Percentiles rank a stretch among this genome's conserved stretches.
Conservation (phyloP, 2,113 vertebrate species). For the Glaucomys volans region DNA sequence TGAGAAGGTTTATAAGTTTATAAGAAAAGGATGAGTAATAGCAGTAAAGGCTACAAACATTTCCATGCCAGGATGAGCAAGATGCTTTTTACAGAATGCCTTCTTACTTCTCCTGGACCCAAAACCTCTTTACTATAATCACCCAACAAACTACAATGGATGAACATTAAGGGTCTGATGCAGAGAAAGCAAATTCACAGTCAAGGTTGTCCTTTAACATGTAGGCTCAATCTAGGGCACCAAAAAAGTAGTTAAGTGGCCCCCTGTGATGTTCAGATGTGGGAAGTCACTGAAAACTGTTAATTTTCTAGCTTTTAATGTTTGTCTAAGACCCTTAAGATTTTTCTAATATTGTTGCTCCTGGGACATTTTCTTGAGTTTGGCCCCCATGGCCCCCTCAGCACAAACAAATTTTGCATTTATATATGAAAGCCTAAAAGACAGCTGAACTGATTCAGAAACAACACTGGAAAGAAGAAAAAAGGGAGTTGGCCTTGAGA, state of each 20-base stretch:
- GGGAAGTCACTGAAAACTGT: conserved; percentile 34
- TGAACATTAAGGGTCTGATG: conserved; percentile 17
- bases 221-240: conserved; percentile 10
- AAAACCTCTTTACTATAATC: conserved; percentile 73
- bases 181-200: conserved; percentile 68
- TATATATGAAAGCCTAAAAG: conserved; percentile 55
- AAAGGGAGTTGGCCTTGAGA: neutral
- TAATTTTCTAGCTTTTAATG: conserved; percentile 70
- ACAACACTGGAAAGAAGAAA: conserved; percentile 11
- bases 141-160: conserved; percentile 51
- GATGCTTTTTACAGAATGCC: conserved; percentile 52
- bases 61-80: neutral
- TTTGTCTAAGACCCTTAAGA: conserved; percentile 48
- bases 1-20: neutral
- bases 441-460: conserved; percentile 62
- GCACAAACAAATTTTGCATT: conserved; percentile 44
- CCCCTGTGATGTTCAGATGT: conserved; percentile 57
- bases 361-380: conserved; percentile 67
- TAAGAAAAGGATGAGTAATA: neutral
- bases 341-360: conserved; percentile 65
- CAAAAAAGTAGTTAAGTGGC: conserved; percentile 61
- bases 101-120: conserved; percentile 52
- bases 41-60: conserved; percentile 39
- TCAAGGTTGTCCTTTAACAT: conserved; percentile 68
- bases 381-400: neutral